phyloP scores from a whole-genome alignment of 2,797 vertebrate species.

The Pteronotus mesoamericanus region DNA sequence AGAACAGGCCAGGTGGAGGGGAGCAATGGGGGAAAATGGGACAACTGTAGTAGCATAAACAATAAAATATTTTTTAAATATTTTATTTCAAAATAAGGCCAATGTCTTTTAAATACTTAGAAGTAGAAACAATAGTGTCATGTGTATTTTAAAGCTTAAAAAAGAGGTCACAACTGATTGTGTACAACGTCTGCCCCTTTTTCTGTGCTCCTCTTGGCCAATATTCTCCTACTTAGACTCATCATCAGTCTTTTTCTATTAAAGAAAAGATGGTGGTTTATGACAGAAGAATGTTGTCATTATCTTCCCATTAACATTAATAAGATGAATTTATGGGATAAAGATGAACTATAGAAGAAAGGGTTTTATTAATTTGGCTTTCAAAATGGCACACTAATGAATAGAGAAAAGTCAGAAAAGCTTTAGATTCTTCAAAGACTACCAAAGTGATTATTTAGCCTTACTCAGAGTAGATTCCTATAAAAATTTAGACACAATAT shows the following conservation, averaged over 20 bases:
- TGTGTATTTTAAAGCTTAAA: not conserved
- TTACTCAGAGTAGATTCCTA: not conserved
- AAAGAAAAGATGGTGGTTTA: not conserved
- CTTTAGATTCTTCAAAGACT: slow-evolving; percentile 1
- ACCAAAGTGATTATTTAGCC: not conserved
- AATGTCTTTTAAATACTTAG: not conserved
- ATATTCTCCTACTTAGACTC: not conserved
- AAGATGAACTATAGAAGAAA: not conserved
- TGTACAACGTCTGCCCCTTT: not conserved
- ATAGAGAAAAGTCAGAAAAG: not conserved
- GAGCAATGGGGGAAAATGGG: not conserved
- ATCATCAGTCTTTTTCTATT: not conserved
- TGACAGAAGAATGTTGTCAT: not conserved
- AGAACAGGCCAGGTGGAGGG: no score
- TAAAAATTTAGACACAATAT: not conserved
- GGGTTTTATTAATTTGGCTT: slow-evolving; percentile 32
- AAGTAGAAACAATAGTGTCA: not conserved
- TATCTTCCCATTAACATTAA: slow-evolving; percentile 32
- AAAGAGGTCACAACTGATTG: not conserved
- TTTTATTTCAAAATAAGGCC: not conserved
- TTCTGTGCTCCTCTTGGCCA: not conserved
- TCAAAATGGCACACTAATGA: slow-evolving; percentile 27
- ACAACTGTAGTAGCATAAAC: no score
- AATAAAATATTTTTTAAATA: not conserved
- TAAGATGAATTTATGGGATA: slow-evolving; percentile 18